Evolutionary conservation across 2,113 vertebrate genomes (phyloP).

Genomic region (Myxocyprinus asiaticus): DNA sequence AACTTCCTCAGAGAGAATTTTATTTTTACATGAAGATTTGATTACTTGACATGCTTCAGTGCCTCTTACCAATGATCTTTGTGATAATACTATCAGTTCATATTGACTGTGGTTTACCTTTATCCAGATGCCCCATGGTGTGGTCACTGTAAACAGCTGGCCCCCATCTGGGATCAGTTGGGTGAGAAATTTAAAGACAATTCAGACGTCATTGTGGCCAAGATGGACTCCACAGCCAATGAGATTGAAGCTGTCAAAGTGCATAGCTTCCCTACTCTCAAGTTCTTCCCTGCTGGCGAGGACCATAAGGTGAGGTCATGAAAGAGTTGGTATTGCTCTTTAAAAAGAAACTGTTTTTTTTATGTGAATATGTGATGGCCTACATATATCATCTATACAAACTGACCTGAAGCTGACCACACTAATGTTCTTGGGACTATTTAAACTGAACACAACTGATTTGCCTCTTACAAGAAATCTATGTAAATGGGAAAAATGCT

Average conservation of each 20-base stretch:
- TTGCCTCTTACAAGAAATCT: too few relatives aligned
- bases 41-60: too few relatives aligned
- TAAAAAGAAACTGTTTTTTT: not conserved
- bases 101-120: not conserved
- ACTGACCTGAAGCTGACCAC: too few relatives aligned
- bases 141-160: constrained; percentile 96
- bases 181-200: constrained; percentile 89
- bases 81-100: too few relatives aligned
- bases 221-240: constrained; percentile 96
- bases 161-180: constrained; percentile 96
- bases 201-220: constrained; percentile 82
- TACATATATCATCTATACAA: not conserved
- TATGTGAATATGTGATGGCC: not conserved
- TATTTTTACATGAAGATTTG: too few relatives aligned
- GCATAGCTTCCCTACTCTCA: constrained; percentile 97
- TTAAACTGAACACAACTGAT: too few relatives aligned
- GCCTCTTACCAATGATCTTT: too few relatives aligned
- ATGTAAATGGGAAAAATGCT: too few relatives aligned
- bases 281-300: constrained; percentile 90
- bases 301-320: constrained; percentile 78
- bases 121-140: constrained; percentile 94
- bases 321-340: too few relatives aligned
- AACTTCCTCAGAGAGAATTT: too few relatives aligned
- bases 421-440: too few relatives aligned
- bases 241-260: constrained; percentile 94